Evolutionary conservation across 2,888 invertebrate genomes (phyloP), one percentile per base, ranked within the genome.

Genomic region (Aspidiotus rigidus): DNA sequence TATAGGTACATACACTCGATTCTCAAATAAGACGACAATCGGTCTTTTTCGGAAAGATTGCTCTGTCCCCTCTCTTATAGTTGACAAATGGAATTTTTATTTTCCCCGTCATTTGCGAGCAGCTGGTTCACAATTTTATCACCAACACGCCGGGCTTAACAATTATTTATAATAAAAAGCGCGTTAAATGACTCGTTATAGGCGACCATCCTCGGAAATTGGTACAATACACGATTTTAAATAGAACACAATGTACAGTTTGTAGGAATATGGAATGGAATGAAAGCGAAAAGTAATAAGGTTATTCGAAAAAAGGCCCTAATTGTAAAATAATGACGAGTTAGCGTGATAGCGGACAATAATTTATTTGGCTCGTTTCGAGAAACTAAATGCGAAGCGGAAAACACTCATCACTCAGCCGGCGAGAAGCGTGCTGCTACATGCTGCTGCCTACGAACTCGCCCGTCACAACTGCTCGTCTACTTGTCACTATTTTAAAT

Each of bases 351-450:
- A 67, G 59, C 60, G 40, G 67, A 67, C 67, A 49, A 28, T 28
- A 28, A 67, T 67, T 67, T 67, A 67, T 67, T 67, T 59, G 67
- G 60, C 67, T 67, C 59, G 59, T 67, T 67, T 55, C n/a, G 56
- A 67, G 60, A 67, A 67, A 67, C 59, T 67, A 67, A 28, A 67
- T 60, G 67, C 49, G 67, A 67, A 67, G 49, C 59, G 67, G 67
- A 67, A 67, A 67, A 67, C 67, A 67, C 67, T 67, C 67, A 67
- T 67, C 67, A 67, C 67, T 67, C 67, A 67, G 59, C 44, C 62
- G 28, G 42, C 60, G 67, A 67, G 59, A 67, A 67, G 60, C 67
- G 67, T 67, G 67, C 67, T 59, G 67, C 57, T 28, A 28, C 28
- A 28, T 28, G 28, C 28, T 28, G 28, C 56, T 64, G 64, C 64